Evolutionary conservation across 2,113 vertebrate species (phyloP).

Genomic region (Corythoichthys haematopterus): DNA sequence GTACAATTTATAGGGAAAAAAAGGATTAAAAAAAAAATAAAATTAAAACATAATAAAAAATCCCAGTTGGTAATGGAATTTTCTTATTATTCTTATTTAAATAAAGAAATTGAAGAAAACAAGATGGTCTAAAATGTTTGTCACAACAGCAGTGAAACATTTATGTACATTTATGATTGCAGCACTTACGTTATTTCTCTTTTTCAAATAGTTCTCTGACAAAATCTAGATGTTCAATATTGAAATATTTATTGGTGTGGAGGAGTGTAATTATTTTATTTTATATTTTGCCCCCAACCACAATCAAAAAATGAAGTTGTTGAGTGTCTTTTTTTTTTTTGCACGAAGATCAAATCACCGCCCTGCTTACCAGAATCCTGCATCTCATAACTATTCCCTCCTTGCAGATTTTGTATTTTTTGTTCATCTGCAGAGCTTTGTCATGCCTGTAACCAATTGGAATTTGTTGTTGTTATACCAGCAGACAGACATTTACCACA

Average conservation of each 20-base stretch:
- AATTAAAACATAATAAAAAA: too few relatives aligned
- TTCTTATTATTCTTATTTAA: too few relatives aligned
- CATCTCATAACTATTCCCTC: neutral
- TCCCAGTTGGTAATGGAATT: too few relatives aligned
- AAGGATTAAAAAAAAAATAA: too few relatives aligned
- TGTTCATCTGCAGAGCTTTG: neutral
- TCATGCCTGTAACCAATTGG: neutral
- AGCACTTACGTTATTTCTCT: neutral
- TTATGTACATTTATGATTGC: neutral
- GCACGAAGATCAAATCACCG: neutral
- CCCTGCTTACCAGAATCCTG: neutral
- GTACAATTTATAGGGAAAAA: too few relatives aligned
- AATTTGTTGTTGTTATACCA: neutral
- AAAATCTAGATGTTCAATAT: neutral
- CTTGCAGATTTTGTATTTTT: neutral
- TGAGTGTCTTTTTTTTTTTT: neutral
- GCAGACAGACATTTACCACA: neutral
- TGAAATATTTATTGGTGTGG: neutral
- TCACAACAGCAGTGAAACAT: too few relatives aligned
- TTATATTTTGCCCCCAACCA: neutral
- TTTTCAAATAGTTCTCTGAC: neutral
- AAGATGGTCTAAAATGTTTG: too few relatives aligned
- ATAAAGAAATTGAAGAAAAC: too few relatives aligned
- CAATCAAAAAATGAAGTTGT: neutral
- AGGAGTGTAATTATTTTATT: neutral